Conservation (phyloP, 2,113 vertebrate genomes). For the Motacilla tschutschensis region DNA sequence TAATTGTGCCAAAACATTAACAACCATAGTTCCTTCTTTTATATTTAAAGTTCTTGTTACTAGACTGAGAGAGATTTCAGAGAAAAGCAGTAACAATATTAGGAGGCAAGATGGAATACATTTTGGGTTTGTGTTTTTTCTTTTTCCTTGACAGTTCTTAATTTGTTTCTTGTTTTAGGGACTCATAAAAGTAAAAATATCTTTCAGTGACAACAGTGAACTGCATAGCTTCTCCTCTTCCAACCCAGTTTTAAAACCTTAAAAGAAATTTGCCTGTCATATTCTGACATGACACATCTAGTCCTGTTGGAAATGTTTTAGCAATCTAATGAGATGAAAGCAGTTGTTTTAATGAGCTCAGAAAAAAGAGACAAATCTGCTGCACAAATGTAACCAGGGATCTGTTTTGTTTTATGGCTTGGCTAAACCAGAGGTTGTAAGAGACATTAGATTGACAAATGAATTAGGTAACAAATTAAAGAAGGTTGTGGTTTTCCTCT, state of each 20-base stretch:
- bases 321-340: slow-evolving; percentile 34
- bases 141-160: slow-evolving; percentile 59
- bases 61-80: slow-evolving; percentile 5
- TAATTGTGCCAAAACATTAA: slow-evolving; percentile 5
- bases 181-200: slow-evolving; percentile 68
- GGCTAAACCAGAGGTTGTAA: slow-evolving; percentile 7
- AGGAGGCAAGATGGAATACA: slow-evolving; percentile 42
- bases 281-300: slow-evolving; percentile 56
- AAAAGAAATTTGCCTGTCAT: slow-evolving; percentile 48
- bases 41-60: slow-evolving; percentile 19
- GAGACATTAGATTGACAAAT: not conserved
- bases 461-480: not conserved
- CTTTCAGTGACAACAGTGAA: slow-evolving; percentile 39
- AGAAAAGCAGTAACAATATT: slow-evolving; percentile 28
- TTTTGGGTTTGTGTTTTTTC: slow-evolving; percentile 16
- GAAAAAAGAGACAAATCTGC: slow-evolving; percentile 35
- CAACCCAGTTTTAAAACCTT: slow-evolving; percentile 51
- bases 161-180: slow-evolving; percentile 61
- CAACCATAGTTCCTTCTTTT: not conserved
- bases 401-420: slow-evolving; percentile 41
- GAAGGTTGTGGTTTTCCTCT: not conserved
- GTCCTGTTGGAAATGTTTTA: slow-evolving; percentile 37
- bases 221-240: slow-evolving; percentile 35
- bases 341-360: slow-evolving; percentile 12
- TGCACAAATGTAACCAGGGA: slow-evolving; percentile 7